phyloP scores from a whole-genome alignment of 2,888 invertebrate species.

The Keiferia lycopersicella region DNA sequence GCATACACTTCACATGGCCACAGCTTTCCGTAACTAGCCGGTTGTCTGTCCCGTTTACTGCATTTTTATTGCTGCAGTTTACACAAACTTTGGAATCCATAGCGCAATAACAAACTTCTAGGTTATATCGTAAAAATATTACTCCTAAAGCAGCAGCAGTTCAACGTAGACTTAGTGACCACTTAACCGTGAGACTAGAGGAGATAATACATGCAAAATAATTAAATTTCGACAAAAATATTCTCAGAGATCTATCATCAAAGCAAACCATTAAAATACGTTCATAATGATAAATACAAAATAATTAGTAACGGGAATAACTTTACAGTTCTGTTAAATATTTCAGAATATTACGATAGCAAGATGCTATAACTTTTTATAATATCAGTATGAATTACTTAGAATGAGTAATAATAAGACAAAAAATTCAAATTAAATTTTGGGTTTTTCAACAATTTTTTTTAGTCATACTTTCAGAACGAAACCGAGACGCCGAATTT shows the following conservation, averaged over 20 bases:
- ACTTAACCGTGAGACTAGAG: neutral
- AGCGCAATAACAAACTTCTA: slow-evolving; percentile 48
- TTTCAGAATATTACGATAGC: too few relatives aligned
- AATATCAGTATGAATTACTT: too few relatives aligned
- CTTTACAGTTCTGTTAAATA: too few relatives aligned
- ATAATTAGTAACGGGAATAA: neutral
- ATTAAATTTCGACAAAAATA: neutral
- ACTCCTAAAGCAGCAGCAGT: neutral
- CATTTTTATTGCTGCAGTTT: slow-evolving; percentile 81
- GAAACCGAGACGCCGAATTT: neutral
- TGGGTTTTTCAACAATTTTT: too few relatives aligned
- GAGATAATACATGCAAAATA: neutral
- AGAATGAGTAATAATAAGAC: too few relatives aligned
- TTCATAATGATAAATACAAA: neutral
- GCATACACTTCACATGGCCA: slow-evolving; percentile 88
- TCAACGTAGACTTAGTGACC: neutral
- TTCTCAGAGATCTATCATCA: neutral
- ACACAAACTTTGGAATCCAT: slow-evolving; percentile 80
- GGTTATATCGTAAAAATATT: slow-evolving; percentile 32
- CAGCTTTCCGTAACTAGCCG: slow-evolving; percentile 87
- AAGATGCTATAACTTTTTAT: too few relatives aligned
- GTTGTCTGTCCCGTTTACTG: slow-evolving; percentile 79
- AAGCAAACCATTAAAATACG: neutral
- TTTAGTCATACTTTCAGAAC: neutral
- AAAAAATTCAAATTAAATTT: too few relatives aligned